Base-by-base conservation (phyloP, 2,797 vertebrate genomes). In the Melanotaenia boesemani region DNA sequence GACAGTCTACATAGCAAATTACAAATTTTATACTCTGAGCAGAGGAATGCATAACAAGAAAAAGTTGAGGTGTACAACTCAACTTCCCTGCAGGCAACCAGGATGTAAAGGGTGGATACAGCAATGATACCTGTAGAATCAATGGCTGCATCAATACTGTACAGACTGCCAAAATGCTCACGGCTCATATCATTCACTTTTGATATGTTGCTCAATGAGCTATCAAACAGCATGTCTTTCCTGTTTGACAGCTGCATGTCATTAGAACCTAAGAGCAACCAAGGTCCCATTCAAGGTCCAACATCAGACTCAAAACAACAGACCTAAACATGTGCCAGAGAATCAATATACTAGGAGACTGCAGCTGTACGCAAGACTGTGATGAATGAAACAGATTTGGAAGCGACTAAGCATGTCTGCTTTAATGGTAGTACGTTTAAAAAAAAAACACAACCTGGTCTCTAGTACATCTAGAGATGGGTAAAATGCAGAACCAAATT, bases 381-480 rank as follows among this genome's bases (percentile, higher is more conserved):
- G 91, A 91, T 90, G 73, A 88, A 90, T 90, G 90, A 79, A 80
- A 84, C 74, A 26, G 82, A 83, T 85, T 66, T 15, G 52, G 76
- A 84, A 80, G 86, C 88, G 91, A 92, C 89, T 86, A 89, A 90
- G 86, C 88, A 72, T 83, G 86, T 88, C 86, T 90, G 79, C 84
- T 84, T 76, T 66, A 77, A 86, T 65, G 83, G 85, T 60, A 79
- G 69, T 82, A 82, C 84, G 85, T 90, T 90, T 85, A 87, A 92
- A 12, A 8, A 8, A 37, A 1, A 8, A 6, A 34, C 5, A 6
- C 34, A 6, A 6, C 5, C 34, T 34, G 34, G 34, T 34, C 34
- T 34, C 34, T 6, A 34, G 34, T 34, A 34, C 34, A 34, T 34
- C 5, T 34, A 34, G 8, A 37, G 36, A 37, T 9, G 36, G 8